Conservation (phyloP, 2,113 vertebrate species). For the Ptilonorhynchus violaceus region DNA sequence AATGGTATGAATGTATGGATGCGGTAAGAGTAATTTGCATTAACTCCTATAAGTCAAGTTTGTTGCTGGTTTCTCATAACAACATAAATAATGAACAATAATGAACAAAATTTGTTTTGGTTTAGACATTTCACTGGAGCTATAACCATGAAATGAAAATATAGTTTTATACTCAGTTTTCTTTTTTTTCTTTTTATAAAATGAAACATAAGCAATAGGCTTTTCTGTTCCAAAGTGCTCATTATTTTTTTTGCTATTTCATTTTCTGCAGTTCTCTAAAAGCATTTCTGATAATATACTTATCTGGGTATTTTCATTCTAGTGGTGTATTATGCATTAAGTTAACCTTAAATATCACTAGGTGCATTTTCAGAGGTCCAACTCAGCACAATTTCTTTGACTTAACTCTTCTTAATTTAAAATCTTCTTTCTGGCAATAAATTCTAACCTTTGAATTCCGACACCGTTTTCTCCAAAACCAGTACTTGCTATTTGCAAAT, state of each 20-base stretch:
- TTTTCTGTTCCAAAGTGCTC: neutral
- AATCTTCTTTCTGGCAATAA: neutral
- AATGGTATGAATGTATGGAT: neutral
- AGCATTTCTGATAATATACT: neutral
- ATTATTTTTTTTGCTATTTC: slow-evolving; percentile 24
- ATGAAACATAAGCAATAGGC: neutral
- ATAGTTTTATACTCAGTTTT: slow-evolving; percentile 5
- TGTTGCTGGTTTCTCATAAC: neutral
- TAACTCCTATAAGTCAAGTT: neutral
- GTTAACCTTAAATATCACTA: neutral
- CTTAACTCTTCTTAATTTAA: neutral
- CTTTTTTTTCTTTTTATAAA: neutral
- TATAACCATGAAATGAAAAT: slow-evolving; percentile 49
- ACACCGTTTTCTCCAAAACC: neutral
- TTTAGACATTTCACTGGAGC: slow-evolving; percentile 23
- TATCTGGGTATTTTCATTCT: neutral
- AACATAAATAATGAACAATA: slow-evolving; percentile 54
- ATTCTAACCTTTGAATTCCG: slow-evolving; percentile 1
- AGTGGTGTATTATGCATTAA: neutral
- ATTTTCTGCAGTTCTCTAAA: neutral
- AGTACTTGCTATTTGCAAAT: neutral
- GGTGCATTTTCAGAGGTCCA: neutral
- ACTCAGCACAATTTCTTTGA: neutral
- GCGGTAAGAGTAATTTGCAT: neutral
- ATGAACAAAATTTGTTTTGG: slow-evolving; percentile 37